Evolutionary conservation across 2,888 invertebrate genomes (phyloP), one percentile per base, ranked within the genome.

Genomic region (Odontomyia ornata): DNA sequence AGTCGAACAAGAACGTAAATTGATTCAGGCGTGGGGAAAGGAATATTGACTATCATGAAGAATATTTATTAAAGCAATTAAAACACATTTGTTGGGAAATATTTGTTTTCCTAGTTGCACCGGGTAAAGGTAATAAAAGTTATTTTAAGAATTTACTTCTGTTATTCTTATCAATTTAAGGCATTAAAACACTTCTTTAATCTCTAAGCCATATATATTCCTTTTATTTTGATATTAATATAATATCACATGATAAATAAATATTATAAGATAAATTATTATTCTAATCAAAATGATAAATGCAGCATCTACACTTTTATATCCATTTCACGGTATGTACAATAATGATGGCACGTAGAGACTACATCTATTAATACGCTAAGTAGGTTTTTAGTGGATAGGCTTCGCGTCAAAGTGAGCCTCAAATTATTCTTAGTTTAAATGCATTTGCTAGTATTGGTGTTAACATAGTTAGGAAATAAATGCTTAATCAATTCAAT

Each of bases 231-330:
- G 79, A 79, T 79, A 79, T 79, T 79, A 79, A 79, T 79, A 77
- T 79, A 79, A 79, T 79, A 79, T 79, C 79, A 79, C 77, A 79
- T 76, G 56, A 76, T 79, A 77, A 79, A 77, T 76, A 79, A 77
- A 77, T 77, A 65, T 46, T 47, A 64, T n/a, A 72, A 56, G 27
- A 57, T 72, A 30, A 57, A 57, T 72, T 57, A 72, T 57, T 28
- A 65, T 9, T 27, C 65, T 36, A 18, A 65, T 47, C 9, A 72
- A 72, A 36, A 64, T 52, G 65, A 65, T 64, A 75, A 65, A 75
- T 64, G 65, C 73, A 73, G 73, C 57, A 25, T 57, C 73, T 73
- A 73, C 72, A 72, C 73, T 73, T 69, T 73, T 57, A 73, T 73
- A 73, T 73, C 73, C 73, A 73, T 57, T n/a, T 73, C 36, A 28